Base-by-base conservation (phyloP, 2,888 invertebrate species). In the Mythimna vitellina region DNA sequence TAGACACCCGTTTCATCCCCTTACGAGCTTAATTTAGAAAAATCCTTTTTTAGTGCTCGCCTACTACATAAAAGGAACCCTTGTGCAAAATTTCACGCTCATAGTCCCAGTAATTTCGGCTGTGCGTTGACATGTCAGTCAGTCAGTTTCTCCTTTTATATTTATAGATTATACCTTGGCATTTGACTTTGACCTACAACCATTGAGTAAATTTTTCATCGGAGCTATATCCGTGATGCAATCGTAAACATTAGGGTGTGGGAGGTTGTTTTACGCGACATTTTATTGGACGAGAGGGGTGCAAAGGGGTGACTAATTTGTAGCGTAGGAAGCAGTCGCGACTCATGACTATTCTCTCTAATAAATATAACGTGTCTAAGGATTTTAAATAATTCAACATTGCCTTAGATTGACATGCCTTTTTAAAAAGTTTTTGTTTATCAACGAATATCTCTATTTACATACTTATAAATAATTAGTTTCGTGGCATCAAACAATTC, bases 161-260 rank as follows among this genome's bases (percentile, higher is more conserved):
- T n/a, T n/a, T n/a, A n/a, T n/a, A n/a, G n/a, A n/a, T n/a, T n/a
- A n/a, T n/a, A 82, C 70, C 78, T 78, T 69, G 46, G 10, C 46
- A 63, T 42, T 60, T 70, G 10, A 14, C 35, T 61, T 69, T 57
- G 54, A 64, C 73, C 68, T 72, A 77, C 62, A 53, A 25, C 7
- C 17, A 62, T 35, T 9, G 53, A 73, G 69, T 70, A 78, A 82
- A 82, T 56, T 78, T 82, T 58, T 65, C 79, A 78, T 51, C 51
- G 51, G 57, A 58, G 35, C n/a, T 57, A 10, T 60, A 66, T 53
- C 32, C 56, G 49, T n/a, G 32, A 20, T 62, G 57, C 25, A 32
- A 17, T 65, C 66, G 66, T 80, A 73, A 73, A 78, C 22, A 2
- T 32, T 22, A 64, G 25, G 25, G 49, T 22, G 74, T 62, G 69